Conservation (phyloP, 2,113 vertebrate species). For the Tragelaphus buxtoni region DNA sequence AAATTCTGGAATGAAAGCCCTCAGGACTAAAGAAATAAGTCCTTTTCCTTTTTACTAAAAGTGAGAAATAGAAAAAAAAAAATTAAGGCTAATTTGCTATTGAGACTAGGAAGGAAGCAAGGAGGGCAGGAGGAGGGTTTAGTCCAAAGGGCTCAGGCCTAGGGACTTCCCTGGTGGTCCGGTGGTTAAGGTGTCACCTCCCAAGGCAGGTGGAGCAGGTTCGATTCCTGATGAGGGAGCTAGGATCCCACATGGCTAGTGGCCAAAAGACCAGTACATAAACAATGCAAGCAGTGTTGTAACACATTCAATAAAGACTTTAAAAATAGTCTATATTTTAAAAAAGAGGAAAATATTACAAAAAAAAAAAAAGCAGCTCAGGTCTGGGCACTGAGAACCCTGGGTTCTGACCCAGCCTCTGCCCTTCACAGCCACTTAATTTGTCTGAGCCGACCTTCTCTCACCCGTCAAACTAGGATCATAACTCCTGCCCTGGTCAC, state of each 20-base stretch:
- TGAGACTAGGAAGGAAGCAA: neutral
- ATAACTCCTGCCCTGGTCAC: neutral
- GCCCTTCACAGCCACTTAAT: neutral
- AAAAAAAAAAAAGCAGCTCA: neutral
- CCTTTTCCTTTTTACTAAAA: conserved; percentile 23
- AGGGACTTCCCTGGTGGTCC: neutral
- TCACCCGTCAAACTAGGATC: neutral
- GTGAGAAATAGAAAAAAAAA: neutral
- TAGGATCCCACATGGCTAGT: neutral
- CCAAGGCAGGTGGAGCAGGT: neutral
- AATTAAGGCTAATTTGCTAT: neutral
- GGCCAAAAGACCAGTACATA: neutral
- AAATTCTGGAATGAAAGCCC: conserved; percentile 23
- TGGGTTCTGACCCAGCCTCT: neutral
- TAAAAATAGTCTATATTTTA: neutral
- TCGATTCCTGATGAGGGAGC: neutral
- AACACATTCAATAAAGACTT: neutral
- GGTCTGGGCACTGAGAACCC: neutral
- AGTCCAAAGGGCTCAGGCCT: neutral
- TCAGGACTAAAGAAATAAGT: neutral
- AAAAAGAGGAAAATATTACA: neutral
- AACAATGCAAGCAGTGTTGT: neutral
- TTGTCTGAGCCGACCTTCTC: neutral
- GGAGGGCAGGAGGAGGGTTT: neutral
- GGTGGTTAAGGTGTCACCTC: neutral